phyloP scores from a whole-genome alignment of 2,113 vertebrate genomes.

The Trichomycterus rosablanca region DNA sequence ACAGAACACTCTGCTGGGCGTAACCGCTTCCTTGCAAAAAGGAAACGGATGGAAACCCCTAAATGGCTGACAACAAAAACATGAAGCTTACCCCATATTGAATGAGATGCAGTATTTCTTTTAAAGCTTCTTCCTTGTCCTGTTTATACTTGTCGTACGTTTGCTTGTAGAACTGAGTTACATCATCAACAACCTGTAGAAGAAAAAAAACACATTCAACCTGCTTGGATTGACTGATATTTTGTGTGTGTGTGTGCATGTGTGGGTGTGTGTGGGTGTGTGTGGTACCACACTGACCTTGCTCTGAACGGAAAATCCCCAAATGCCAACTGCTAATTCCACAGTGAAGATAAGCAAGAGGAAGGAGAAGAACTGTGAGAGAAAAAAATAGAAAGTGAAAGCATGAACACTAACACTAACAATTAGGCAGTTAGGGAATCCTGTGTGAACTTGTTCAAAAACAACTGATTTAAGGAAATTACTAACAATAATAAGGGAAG shows the following conservation, averaged over 20 bases:
- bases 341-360: slow-evolving; percentile 91
- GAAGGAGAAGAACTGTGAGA: slow-evolving; percentile 85
- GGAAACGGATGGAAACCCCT: too few species aligned
- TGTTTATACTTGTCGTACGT: slow-evolving; percentile 68
- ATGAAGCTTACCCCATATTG: slow-evolving; percentile 71
- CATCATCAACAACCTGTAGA: slow-evolving; percentile 74
- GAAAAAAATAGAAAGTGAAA: slow-evolving; percentile 16
- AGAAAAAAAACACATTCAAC: slow-evolving; percentile 9
- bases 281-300: slow-evolving; percentile 62
- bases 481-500: slow-evolving; percentile 35
- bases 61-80: background rate
- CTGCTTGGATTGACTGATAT: too few species aligned
- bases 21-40: too few species aligned
- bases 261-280: background rate
- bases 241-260: background rate
- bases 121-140: slow-evolving; percentile 54
- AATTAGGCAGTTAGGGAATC: slow-evolving; percentile 11
- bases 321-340: slow-evolving; percentile 90
- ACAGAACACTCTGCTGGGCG: too few species aligned
- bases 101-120: slow-evolving; percentile 76
- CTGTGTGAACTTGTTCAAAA: background rate
- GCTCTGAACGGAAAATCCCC: slow-evolving; percentile 90
- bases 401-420: background rate
- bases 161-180: slow-evolving; percentile 76
- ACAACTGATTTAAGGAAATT: slow-evolving; percentile 33